These are phyloP conservation scores for Entomyzon cyanotis DNA, from an alignment of 2,113 vertebrate species.

Conservation along the genomic window DNA sequence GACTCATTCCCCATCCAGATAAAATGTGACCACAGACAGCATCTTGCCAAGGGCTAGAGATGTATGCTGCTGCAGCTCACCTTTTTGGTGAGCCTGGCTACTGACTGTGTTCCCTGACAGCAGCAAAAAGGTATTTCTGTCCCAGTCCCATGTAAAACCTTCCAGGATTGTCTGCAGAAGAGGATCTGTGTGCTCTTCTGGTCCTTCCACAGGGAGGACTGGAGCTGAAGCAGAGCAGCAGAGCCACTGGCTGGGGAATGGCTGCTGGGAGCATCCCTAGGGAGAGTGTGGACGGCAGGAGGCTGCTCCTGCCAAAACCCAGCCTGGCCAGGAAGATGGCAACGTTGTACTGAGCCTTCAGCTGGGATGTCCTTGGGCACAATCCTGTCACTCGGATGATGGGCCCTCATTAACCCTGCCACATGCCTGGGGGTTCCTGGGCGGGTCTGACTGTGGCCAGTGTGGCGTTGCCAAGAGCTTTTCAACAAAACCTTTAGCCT, in stretches of 20 bases:
- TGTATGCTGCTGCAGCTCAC: not conserved
- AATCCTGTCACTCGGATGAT: fast-evolving
- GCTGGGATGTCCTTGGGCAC: not conserved
- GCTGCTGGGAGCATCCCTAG: not conserved
- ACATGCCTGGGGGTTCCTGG: fast-evolving
- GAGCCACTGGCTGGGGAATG: fast-evolving
- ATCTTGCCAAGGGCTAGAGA: fast-evolving
- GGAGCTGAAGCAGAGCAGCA: not conserved
- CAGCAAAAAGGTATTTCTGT: not conserved
- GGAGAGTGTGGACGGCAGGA: not conserved
- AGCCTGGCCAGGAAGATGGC: fast-evolving
- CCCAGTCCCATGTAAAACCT: not conserved
- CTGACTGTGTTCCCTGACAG: not conserved
- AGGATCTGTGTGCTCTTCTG: no score
- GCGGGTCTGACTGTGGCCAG: fast-evolving
- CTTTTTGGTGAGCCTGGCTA: not conserved
- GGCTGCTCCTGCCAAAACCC: not conserved
- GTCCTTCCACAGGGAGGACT: fast-evolving
- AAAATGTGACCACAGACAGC: not conserved
- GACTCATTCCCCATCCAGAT: not conserved
- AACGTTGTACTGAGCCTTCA: not conserved
- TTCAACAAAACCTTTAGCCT: not conserved
- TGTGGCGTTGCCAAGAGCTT: not conserved
- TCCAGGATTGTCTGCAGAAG: not conserved
- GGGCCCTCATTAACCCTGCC: not conserved